A percentile compares a stretch with the other conserved stretches of the same genome.
These are phyloP conservation scores for Galeopsomyia nigrocyanea DNA, from an alignment of 2,888 invertebrate species.

Conservation along the genomic window DNA sequence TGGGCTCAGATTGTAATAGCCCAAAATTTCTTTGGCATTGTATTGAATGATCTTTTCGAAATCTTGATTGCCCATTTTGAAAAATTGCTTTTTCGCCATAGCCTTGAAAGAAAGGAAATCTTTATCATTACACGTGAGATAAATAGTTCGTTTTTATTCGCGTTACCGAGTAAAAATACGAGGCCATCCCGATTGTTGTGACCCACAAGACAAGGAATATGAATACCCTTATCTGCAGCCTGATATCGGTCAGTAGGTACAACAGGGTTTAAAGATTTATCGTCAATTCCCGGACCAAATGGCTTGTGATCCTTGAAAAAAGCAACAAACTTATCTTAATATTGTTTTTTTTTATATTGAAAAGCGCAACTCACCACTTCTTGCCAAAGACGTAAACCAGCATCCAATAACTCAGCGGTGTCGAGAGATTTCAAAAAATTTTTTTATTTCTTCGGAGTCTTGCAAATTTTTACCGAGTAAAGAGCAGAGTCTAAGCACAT, in stretches of 20 bases:
- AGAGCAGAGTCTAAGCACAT: slow-evolving; percentile 51
- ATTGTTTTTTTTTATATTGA: not conserved
- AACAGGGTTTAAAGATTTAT: slow-evolving; percentile 53
- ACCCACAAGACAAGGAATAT: slow-evolving; percentile 58
- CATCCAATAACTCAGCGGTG: slow-evolving; percentile 45
- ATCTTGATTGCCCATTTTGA: too few relatives aligned
- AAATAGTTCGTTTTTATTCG: not conserved
- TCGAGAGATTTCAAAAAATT: slow-evolving; percentile 57
- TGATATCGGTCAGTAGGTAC: slow-evolving; percentile 43
- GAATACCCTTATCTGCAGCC: slow-evolving; percentile 44
- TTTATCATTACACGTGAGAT: not conserved
- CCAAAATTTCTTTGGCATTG: not conserved
- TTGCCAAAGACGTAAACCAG: slow-evolving; percentile 36
- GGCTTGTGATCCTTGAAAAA: too few relatives aligned
- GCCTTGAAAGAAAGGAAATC: slow-evolving; percentile 5
- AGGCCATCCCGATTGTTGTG: slow-evolving; percentile 53
- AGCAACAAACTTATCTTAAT: slow-evolving; percentile 12
- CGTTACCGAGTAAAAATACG: slow-evolving; percentile 38
- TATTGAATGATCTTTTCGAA: not conserved
- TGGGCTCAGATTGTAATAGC: too few relatives aligned
- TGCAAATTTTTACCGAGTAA: slow-evolving; percentile 52
- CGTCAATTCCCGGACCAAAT: slow-evolving; percentile 49
- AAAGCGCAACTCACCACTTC: slow-evolving; percentile 40
- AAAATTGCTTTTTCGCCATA: too few relatives aligned
- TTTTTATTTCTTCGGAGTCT: slow-evolving; percentile 53